Percentiles rank a stretch among this genome's conserved stretches.
Conservation (phyloP, 2,797 vertebrate species). For the Discoglossus pictus region DNA sequence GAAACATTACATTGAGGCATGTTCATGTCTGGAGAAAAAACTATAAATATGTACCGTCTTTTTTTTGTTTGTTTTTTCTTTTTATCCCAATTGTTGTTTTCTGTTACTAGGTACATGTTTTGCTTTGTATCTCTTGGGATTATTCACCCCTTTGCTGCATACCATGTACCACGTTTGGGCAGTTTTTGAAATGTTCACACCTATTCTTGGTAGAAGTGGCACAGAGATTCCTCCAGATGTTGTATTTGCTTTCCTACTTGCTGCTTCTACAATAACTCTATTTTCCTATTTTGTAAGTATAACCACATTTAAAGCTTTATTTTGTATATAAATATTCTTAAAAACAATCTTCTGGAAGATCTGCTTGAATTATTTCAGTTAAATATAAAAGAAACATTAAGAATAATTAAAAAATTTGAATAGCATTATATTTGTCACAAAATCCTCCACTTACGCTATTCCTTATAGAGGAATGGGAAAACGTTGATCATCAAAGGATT, state of each 20-base stretch:
- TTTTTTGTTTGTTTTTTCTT: not conserved
- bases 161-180: slow-evolving; percentile 92
- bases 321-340: too few relatives aligned
- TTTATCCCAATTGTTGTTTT: too few relatives aligned
- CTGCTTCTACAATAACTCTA: slow-evolving; percentile 79
- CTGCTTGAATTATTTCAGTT: too few relatives aligned
- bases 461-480: too few relatives aligned
- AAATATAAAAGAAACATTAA: too few relatives aligned
- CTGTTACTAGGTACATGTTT: slow-evolving; percentile 77
- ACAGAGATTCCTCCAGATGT: slow-evolving; percentile 91
- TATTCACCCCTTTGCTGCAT: slow-evolving; percentile 87
- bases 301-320: slow-evolving; percentile 11
- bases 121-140: slow-evolving; percentile 81
- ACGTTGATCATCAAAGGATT: too few relatives aligned
- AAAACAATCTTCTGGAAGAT: too few relatives aligned
- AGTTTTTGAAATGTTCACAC: slow-evolving; percentile 94
- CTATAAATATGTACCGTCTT: not conserved
- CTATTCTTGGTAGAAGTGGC: slow-evolving; percentile 93
- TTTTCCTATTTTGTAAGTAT: slow-evolving; percentile 92
- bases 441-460: too few relatives aligned
- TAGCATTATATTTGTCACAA: too few relatives aligned
- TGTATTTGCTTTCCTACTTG: slow-evolving; percentile 83
- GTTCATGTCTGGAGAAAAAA: too few relatives aligned
- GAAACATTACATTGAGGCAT: too few relatives aligned
- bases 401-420: too few relatives aligned